phyloP scores from a whole-genome alignment of 2,888 invertebrate species.

The Dicycla oo region DNA sequence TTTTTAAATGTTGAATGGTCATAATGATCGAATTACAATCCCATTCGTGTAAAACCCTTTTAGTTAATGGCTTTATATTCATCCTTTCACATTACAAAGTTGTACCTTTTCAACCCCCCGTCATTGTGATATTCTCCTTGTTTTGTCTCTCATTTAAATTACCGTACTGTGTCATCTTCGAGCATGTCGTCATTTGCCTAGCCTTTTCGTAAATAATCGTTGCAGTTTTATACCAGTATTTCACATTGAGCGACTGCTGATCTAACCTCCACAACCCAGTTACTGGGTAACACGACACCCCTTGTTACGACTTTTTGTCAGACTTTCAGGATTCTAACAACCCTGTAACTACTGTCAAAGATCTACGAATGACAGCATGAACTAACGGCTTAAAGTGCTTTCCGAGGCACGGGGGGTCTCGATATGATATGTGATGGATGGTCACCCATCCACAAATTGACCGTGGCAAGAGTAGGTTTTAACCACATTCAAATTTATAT shows the following conservation, averaged over 20 bases:
- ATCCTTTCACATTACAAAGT: not conserved
- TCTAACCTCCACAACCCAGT: not conserved
- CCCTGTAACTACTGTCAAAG: no score
- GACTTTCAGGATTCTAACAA: not conserved
- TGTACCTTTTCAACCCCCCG: slow-evolving; percentile 1
- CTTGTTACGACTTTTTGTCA: not conserved
- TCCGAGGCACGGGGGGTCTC: not conserved
- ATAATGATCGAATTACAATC: not conserved
- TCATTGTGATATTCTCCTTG: slow-evolving; percentile 3
- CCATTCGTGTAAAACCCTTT: not conserved
- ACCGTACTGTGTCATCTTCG: slow-evolving; percentile 1
- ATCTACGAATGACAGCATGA: not conserved
- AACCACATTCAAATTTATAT: not conserved
- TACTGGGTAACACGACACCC: not conserved
- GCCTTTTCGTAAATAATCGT: no score
- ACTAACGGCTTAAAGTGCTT: not conserved
- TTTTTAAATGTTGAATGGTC: no score
- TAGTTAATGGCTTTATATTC: not conserved
- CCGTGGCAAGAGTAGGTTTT: not conserved
- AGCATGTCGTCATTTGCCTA: no score
- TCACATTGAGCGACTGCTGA: not conserved
- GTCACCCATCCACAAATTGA: not conserved
- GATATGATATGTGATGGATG: no score
- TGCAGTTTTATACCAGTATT: not conserved
- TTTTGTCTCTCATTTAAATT: slow-evolving; percentile 3